Base-by-base conservation (phyloP, 2,113 vertebrate species). In the Indri indri region DNA sequence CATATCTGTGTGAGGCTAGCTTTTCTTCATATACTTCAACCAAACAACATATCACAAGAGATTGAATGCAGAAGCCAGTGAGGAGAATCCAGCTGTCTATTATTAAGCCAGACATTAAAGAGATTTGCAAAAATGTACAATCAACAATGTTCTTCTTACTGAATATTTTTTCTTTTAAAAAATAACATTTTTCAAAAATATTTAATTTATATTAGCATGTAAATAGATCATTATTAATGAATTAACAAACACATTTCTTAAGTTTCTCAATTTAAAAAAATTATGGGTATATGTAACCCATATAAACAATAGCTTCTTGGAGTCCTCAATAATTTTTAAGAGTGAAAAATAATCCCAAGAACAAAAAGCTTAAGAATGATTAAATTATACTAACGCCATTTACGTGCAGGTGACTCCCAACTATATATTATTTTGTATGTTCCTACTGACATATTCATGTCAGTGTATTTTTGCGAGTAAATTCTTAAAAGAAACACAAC, bases 21-120 rank as follows among this genome's bases (percentile, higher is more conserved):
- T 87, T 96, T 97, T 76, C 47, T 71, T 94, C 45, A 82, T 32
- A 70, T 66, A 73, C 34, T 84, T 94, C 77, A 95, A 88, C 14
- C 42, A 77, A 91, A 71, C 47, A 91, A 73, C 16, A 10, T 82
- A 90, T 84, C 30, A 74, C 13, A 89, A 81, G 45, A 96, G 34
- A 70, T 0, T 76, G 59, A 90, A 90, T 76, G 61, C 4, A 85
- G 89, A 90, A 45, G 59, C 59, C 30, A 52, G 20, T 3, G 2
- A 92, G 50, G 65, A 73, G 20, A 96, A 80, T 90, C 57, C 30
- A 74, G n/a, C 59, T 92, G 23, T 34, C 40, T 84, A 91, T 61
- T 84, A 71, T 87, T 77, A 77, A 79, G 27, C 47, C 23, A 88
- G 45, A 91, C 17, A 88, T 61, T 50, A 90, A 50, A 77, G 23